phyloP scores from a whole-genome alignment of 2,797 vertebrate species.

The Pangasius sanitwongsei region DNA sequence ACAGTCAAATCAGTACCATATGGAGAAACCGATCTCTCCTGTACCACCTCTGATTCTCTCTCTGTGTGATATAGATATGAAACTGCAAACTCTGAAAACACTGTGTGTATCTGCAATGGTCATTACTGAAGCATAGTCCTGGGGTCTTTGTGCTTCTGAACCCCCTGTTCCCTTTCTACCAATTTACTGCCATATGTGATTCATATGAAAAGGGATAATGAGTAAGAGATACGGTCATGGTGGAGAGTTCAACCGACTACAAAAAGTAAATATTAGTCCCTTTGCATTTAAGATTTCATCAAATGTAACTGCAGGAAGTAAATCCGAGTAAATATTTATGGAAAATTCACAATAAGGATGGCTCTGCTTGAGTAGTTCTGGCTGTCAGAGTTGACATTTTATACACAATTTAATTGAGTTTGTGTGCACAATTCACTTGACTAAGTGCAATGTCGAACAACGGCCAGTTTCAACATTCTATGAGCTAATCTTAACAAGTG shows the following conservation, averaged over 20 bases:
- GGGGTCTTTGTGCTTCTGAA: constrained; percentile 5
- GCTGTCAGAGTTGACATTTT: constrained; percentile 28
- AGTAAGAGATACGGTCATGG: constrained; percentile 2
- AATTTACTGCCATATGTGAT: neutral
- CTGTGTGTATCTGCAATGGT: constrained; percentile 9
- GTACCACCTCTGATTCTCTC: constrained; percentile 14
- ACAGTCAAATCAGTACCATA: neutral
- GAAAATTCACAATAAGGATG: constrained; percentile 30
- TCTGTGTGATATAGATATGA: neutral
- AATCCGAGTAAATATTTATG: constrained; percentile 42
- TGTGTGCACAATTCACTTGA: constrained; percentile 1
- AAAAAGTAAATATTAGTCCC: constrained; percentile 42
- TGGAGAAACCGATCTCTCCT: neutral
- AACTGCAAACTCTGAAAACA: constrained; percentile 12
- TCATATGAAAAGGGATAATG: neutral
- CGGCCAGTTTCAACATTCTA: constrained; percentile 12
- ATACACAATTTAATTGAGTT: constrained; percentile 25
- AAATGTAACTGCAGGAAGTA: constrained; percentile 11
- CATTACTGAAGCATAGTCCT: constrained; percentile 29
- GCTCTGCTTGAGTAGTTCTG: constrained; percentile 8
- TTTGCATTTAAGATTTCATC: constrained; percentile 25
- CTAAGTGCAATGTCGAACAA: neutral
- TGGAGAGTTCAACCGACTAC: neutral
- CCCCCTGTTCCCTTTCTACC: neutral
- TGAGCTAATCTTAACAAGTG: neutral